Percentiles rank a stretch among this genome's conserved stretches.
Conservation (phyloP, 2,888 invertebrate species). For the Cantharis rustica region DNA sequence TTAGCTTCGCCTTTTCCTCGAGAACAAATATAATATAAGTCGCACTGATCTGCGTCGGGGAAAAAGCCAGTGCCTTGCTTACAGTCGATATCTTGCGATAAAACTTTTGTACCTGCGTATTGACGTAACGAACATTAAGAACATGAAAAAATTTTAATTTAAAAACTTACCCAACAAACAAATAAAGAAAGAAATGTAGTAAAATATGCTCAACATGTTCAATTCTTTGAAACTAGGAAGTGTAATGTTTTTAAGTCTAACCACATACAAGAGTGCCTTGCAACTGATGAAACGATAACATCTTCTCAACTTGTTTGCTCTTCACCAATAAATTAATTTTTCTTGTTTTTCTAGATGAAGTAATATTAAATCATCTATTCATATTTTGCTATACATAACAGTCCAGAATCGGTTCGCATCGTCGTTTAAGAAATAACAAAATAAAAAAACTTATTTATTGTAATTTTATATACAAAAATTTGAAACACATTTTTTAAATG, state of each 20-base stretch:
- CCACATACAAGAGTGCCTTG: not conserved
- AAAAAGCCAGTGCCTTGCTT: conserved; percentile 76
- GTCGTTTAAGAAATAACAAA: not conserved
- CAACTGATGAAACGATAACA: not conserved
- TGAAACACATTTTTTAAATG: not conserved
- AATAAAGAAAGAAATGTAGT: not conserved
- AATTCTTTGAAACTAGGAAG: not conserved
- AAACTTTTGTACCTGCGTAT: not conserved
- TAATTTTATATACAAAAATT: conserved; percentile 2
- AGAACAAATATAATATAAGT: conserved; percentile 76
- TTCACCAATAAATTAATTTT: not conserved
- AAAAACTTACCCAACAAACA: conserved; percentile 20
- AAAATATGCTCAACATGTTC: not conserved
- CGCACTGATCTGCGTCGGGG: conserved; percentile 76
- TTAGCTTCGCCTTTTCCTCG: conserved; percentile 68
- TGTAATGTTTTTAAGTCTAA: not conserved
- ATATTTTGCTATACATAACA: not conserved
- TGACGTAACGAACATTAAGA: not conserved
- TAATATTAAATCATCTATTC: not conserved
- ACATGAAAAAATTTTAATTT: not conserved
- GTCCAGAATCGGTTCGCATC: not conserved
- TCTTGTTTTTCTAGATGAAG: not conserved
- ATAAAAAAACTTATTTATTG: conserved; percentile 2
- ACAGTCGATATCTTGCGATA: conserved; percentile 63
- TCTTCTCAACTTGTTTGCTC: not conserved